A percentile compares a stretch with the other conserved stretches of the same genome.
Evolutionary conservation across 2,888 invertebrate genomes (phyloP).

Genomic region (Blastobasis lacticolella): DNA sequence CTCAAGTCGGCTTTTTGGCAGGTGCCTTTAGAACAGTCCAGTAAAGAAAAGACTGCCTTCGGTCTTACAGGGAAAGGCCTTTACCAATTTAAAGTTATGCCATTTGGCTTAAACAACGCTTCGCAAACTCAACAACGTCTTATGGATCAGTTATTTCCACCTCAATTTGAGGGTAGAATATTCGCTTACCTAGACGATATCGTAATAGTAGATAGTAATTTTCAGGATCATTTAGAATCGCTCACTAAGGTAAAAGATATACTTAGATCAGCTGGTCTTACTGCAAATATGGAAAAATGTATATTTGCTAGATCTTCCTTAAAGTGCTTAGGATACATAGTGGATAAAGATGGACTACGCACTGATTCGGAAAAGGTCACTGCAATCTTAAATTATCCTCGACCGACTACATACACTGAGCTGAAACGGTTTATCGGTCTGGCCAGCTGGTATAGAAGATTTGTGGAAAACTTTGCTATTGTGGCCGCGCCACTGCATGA

Average conservation of each 20-base stretch:
- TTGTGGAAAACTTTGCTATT: conserved; percentile 13
- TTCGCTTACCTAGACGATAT: background rate
- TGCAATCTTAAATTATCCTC: conserved; percentile 14
- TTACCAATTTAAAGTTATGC: conserved; percentile 9
- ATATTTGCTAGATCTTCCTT: background rate
- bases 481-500: conserved; percentile 8
- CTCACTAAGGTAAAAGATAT: background rate
- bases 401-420: conserved; percentile 13
- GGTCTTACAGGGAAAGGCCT: conserved; percentile 5
- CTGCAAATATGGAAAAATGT: background rate
- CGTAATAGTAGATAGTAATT: background rate
- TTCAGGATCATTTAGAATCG: too few relatives aligned
- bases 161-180: background rate
- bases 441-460: conserved; percentile 10
- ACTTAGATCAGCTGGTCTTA: background rate
- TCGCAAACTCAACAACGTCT: conserved; percentile 8
- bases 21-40: conserved; percentile 6
- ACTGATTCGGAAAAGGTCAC: conserved; percentile 13
- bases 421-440: conserved; percentile 14
- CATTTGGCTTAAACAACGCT: conserved; percentile 8
- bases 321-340: conserved; percentile 12
- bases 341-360: conserved; percentile 10
- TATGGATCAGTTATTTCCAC: conserved; percentile 2
- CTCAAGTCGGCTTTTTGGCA: conserved; percentile 17
- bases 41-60: conserved; percentile 14